Evolutionary conservation across 1,140 invertebrate genomes (phyloP).

Genomic region (Caerostris darwini): DNA sequence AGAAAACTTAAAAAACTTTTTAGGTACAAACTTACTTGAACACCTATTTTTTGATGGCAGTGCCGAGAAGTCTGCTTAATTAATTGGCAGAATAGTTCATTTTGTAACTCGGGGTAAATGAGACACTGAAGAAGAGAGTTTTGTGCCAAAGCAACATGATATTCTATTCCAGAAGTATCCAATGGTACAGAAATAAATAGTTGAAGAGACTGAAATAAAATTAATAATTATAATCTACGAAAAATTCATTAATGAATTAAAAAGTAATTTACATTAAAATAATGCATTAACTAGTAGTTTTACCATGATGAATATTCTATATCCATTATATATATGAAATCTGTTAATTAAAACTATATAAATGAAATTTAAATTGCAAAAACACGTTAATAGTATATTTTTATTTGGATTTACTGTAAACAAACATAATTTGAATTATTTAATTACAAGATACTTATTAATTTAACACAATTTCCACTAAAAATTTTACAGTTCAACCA

Average conservation of each 20-base stretch:
- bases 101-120: conserved; percentile 92
- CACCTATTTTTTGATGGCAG: conserved; percentile 91
- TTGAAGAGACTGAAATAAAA: conserved; percentile 89
- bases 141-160: conserved; percentile 96
- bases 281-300: too few species aligned
- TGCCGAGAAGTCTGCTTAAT: conserved; percentile 96
- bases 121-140: conserved; percentile 95
- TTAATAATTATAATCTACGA: neutral
- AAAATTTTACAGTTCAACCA: too few species aligned
- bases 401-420: too few species aligned
- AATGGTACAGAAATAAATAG: conserved; percentile 96
- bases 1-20: conserved; percentile 80
- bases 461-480: too few species aligned
- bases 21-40: conserved; percentile 89
- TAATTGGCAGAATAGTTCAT: conserved; percentile 94
- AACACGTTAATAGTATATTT: too few species aligned
- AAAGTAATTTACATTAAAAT: neutral
- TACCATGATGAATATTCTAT: too few species aligned
- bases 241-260: neutral
- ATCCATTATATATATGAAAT: too few species aligned
- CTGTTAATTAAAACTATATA: too few species aligned
- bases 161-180: conserved; percentile 96
- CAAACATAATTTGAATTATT: too few species aligned
- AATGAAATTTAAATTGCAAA: too few species aligned
- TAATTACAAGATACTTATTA: too few species aligned